These are phyloP conservation scores for Lagocephalus sceleratus DNA, from an alignment of 2,797 vertebrate genomes.

Conservation along the genomic window DNA sequence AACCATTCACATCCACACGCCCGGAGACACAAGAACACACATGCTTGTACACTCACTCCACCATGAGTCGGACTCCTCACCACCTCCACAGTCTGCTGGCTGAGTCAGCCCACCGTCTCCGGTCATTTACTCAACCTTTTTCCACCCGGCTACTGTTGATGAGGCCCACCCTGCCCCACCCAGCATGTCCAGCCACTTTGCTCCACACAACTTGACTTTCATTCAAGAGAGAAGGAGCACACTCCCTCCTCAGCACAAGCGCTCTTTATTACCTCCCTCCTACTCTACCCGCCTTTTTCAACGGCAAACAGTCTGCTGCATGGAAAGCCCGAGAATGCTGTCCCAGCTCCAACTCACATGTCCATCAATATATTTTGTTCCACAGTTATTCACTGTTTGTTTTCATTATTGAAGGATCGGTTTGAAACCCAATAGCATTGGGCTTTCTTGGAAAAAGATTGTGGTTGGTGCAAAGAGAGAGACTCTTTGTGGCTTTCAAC, in stretches of 20 bases:
- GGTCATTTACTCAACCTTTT: constrained; percentile 41
- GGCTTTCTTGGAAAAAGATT: constrained; percentile 48
- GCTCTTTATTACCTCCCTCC: constrained; percentile 20
- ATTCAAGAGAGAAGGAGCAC: constrained; percentile 31
- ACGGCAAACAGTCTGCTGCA: constrained; percentile 46
- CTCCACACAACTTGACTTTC: constrained; percentile 20
- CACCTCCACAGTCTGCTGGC: constrained; percentile 30
- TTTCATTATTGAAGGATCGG: constrained; percentile 20
- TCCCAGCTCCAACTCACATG: constrained; percentile 32
- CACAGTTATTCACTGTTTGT: constrained; percentile 26
- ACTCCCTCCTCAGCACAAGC: not conserved
- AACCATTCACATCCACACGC: constrained; percentile 43
- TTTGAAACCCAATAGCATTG: constrained; percentile 26
- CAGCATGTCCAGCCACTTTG: constrained; percentile 27
- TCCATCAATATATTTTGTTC: constrained; percentile 37
- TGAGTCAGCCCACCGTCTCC: constrained; percentile 62
- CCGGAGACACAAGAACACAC: constrained; percentile 30
- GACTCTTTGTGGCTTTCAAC: constrained; percentile 4
- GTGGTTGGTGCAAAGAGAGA: constrained; percentile 5
- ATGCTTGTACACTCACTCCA: constrained; percentile 10
- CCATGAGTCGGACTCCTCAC: constrained; percentile 19
- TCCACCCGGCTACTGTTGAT: constrained; percentile 57
- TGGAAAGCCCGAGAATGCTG: constrained; percentile 46
- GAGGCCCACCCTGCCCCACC: constrained; percentile 60
- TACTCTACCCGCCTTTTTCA: constrained; percentile 7